Base-by-base conservation (phyloP, 2,888 invertebrate genomes). In the Caenorhabditis afra region DNA sequence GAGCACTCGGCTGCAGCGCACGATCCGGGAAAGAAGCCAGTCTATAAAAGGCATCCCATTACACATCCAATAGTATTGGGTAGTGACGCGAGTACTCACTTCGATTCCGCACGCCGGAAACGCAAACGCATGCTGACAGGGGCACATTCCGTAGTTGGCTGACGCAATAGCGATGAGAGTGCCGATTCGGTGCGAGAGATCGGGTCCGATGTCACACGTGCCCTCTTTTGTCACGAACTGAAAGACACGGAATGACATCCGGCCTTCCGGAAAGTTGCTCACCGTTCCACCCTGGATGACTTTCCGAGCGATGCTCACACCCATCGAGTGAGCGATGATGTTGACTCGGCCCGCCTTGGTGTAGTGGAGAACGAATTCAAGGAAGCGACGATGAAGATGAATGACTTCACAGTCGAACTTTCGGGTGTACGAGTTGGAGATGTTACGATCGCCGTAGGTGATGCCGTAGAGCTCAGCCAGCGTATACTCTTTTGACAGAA, bases 401-500 rank as follows among this genome's bases (percentile, higher is more conserved):
- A 84, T 14, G 10, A 23, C 37, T 12, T 70, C 71, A 53, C 84
- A 84, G 45, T 64, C 77, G 55, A 84, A 70, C 1, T 65, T 14
- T 41, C 83, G 81, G 52, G 52, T 71, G 58, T 79, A 75, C 0
- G 88, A 82, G 44, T 82, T 70, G 1, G 61, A 47, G 18, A 86
- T 73, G 50, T 86, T 79, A 20, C 85, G 59, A n/a, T 83, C 84
- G 10, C 88, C 88, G 61, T 87, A 88, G n/a, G 88, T 88, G 18
- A 87, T 79, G 11, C 87, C 88, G 68, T 88, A 88, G 14, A 88
- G 68, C 58, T 87, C 87, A 14, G 83, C 73, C 0, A 68, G 18
- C n/a, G 77, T 68, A 67, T 86, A 88, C 12, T 85, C 87, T 7
- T 76, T 79, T 7, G 57, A 49, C 12, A 67, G 18, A 57, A 86